A percentile compares a stretch with the other conserved stretches of the same genome.
Evolutionary conservation across 2,888 invertebrate species (phyloP).

Genomic region (Ashinkailepas kermadecensis): DNA sequence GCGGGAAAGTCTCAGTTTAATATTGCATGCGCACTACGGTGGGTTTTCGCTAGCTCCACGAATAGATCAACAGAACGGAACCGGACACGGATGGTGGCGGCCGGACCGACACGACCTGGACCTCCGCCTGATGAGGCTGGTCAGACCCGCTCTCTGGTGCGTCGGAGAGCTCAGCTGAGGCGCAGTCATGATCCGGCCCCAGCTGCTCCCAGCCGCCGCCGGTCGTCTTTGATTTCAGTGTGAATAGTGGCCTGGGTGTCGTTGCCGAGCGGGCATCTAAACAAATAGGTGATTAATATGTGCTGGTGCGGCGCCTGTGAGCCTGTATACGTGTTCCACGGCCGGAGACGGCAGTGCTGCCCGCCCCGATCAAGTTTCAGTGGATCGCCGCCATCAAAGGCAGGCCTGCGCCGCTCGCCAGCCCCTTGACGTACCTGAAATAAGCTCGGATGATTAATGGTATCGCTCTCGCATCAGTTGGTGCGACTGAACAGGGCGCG

Average conservation of each 20-base stretch:
- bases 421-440: constrained; percentile 22
- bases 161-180: no score
- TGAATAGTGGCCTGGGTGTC: background rate
- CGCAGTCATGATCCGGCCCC: no score
- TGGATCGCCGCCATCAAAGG: constrained; percentile 12
- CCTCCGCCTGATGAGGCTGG: no score
- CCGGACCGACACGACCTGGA: no score
- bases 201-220: background rate
- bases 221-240: background rate
- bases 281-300: constrained; percentile 2
- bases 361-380: background rate
- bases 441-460: constrained; percentile 16
- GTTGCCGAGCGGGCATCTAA: background rate
- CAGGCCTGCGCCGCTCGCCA: background rate
- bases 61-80: no score
- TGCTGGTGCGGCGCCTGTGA: background rate
- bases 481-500: background rate
- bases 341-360: background rate
- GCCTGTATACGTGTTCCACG: background rate
- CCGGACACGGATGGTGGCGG: no score
- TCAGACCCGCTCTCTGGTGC: no score
- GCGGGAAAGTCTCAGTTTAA: no score
- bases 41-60: no score
- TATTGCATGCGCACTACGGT: no score
- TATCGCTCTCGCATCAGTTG: background rate